Evolutionary conservation across 2,888 invertebrate genomes (phyloP).

Genomic region (Drosophila greeni): DNA sequence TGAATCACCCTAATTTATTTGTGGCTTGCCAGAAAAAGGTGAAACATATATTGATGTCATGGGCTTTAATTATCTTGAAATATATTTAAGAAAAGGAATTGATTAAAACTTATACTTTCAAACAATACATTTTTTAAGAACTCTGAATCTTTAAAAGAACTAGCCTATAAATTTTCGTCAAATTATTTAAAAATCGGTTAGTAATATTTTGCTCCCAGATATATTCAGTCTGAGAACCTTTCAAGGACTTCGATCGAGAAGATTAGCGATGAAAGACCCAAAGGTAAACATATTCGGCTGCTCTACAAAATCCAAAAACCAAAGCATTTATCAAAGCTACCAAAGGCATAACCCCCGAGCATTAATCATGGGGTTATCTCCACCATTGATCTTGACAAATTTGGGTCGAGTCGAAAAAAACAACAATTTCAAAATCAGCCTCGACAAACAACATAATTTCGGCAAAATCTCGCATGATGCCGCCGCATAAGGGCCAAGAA

Average conservation of each 20-base stretch:
- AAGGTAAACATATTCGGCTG: constrained; percentile 8
- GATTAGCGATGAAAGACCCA: not conserved
- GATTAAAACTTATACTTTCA: no score
- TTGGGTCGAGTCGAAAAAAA: constrained; percentile 30
- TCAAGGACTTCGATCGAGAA: constrained; percentile 11
- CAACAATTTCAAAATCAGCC: constrained; percentile 24
- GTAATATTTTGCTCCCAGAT: no score
- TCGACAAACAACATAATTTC: constrained; percentile 24
- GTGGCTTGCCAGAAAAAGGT: constrained; percentile 3
- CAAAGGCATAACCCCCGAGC: constrained; percentile 9
- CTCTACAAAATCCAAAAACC: not conserved
- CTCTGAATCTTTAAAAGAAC: not conserved
- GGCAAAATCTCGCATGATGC: constrained; percentile 5
- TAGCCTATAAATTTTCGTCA: not conserved
- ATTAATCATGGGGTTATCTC: constrained; percentile 56
- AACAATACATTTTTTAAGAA: not conserved
- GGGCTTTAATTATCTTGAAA: not conserved
- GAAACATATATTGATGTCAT: constrained; percentile 15
- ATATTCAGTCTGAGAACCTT: constrained; percentile 8
- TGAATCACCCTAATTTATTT: constrained; percentile 31
- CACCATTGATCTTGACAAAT: constrained; percentile 59
- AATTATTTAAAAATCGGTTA: no score
- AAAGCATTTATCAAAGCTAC: constrained; percentile 32
- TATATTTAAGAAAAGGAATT: not conserved
- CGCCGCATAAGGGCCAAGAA: constrained; percentile 19